Evolutionary conservation across 2,797 vertebrate species (phyloP).

Genomic region (Nothura maculosa): DNA sequence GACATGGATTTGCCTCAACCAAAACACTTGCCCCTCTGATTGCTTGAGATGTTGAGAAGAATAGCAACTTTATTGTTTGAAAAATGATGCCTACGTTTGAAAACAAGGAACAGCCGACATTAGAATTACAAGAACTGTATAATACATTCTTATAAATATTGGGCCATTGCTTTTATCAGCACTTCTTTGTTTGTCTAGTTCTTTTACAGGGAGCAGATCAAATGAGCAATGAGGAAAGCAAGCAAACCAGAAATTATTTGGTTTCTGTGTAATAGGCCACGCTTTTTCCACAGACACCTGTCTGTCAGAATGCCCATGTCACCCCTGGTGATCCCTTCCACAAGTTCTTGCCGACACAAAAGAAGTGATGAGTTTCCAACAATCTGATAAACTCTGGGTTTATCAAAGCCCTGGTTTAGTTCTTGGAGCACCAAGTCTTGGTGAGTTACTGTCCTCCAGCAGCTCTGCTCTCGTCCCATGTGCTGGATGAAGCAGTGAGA

Average conservation of each 20-base stretch:
- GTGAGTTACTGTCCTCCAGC: slow-evolving; percentile 1
- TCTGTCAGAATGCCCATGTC: neutral
- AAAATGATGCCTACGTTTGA: neutral
- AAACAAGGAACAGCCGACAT: neutral
- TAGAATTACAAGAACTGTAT: neutral
- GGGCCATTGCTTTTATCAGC: neutral
- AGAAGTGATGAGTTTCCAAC: neutral
- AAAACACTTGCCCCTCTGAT: neutral
- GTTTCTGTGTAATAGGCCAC: neutral
- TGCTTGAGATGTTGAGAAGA: neutral
- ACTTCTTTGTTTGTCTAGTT: neutral
- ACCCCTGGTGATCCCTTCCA: neutral
- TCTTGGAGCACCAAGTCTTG: neutral
- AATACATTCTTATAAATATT: neutral
- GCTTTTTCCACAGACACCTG: neutral
- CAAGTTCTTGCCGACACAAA: neutral
- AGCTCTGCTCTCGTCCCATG: neutral
- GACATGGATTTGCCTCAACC: neutral
- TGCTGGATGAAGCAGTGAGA: neutral
- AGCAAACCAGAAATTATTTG: neutral
- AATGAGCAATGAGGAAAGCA: neutral
- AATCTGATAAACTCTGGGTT: slow-evolving; percentile 2
- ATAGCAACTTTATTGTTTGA: neutral
- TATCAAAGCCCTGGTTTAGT: too few species aligned
- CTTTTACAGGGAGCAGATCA: neutral